phyloP scores from a whole-genome alignment of 2,113 vertebrate species.

The Procavia capensis region DNA sequence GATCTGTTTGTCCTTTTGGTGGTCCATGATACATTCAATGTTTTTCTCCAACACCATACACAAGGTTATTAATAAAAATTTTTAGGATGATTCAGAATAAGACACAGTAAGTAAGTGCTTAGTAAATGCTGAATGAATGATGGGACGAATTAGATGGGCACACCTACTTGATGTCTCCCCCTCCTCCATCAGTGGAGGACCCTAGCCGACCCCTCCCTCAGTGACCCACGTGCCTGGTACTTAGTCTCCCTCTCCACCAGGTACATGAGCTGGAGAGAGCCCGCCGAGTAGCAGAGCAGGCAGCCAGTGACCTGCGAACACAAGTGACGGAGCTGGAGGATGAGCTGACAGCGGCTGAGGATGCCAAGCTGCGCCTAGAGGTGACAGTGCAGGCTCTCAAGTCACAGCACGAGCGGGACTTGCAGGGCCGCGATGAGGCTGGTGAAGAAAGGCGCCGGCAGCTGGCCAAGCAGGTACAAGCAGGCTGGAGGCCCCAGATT shows the following conservation, averaged over 20 bases:
- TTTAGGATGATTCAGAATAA: neutral
- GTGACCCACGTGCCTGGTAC: accelerated
- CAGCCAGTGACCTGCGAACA: slow-evolving; percentile 89
- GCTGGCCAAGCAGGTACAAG: slow-evolving; percentile 84
- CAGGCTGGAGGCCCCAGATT: accelerated
- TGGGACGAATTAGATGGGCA: accelerated
- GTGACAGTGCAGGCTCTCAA: slow-evolving; percentile 85
- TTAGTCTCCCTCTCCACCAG: slow-evolving; percentile 76
- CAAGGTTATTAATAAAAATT: neutral
- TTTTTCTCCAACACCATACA: too few relatives aligned
- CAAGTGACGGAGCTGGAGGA: slow-evolving; percentile 88
- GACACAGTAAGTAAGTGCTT: too few relatives aligned
- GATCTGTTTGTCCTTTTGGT: too few relatives aligned
- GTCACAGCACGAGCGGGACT: slow-evolving; percentile 84
- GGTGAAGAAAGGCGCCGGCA: slow-evolving; percentile 84
- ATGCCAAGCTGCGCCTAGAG: slow-evolving; percentile 85
- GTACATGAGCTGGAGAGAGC: slow-evolving; percentile 94
- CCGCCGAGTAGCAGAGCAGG: slow-evolving; percentile 89
- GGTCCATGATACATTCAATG: too few relatives aligned
- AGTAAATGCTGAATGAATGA: neutral
- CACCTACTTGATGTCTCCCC: accelerated
- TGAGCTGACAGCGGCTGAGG: slow-evolving; percentile 81
- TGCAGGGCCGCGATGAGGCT: slow-evolving; percentile 81
- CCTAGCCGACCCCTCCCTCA: neutral
- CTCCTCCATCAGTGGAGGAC: accelerated